Percentiles rank a stretch among this genome's conserved stretches.
phyloP scores from a whole-genome alignment of 2,797 vertebrate species.

The Nannoperca australis region DNA sequence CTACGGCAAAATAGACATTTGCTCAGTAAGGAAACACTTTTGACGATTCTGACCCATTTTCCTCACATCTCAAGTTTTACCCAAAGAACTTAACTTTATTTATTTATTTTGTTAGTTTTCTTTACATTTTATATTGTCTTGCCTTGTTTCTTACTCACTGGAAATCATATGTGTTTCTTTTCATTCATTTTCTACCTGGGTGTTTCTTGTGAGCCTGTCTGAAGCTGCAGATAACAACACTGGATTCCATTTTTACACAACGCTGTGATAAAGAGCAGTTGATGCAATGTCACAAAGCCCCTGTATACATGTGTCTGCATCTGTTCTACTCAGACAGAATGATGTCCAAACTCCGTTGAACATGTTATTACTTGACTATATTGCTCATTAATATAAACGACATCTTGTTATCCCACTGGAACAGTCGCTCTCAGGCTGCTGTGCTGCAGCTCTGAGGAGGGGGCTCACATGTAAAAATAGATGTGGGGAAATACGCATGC shows the following conservation, averaged over 20 bases:
- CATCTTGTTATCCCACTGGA: neutral
- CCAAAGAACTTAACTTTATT: neutral
- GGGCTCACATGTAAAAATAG: conserved; percentile 60
- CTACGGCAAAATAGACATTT: neutral
- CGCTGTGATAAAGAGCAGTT: neutral
- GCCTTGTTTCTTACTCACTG: too few relatives aligned
- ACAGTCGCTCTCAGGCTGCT: conserved; percentile 9
- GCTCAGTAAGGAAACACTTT: neutral
- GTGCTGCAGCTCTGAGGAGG: conserved; percentile 8
- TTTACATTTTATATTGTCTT: too few relatives aligned
- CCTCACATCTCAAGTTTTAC: neutral
- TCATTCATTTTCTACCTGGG: neutral
- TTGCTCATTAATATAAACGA: too few relatives aligned
- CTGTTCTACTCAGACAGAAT: neutral
- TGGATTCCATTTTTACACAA: neutral
- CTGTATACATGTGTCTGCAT: neutral
- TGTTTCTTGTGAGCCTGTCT: neutral
- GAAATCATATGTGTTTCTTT: neutral
- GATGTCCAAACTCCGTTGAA: neutral
- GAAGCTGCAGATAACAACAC: neutral
- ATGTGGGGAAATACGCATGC: conserved; percentile 17
- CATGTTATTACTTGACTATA: too few relatives aligned
- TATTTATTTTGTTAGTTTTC: neutral
- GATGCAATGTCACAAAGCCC: neutral
- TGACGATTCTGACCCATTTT: too few relatives aligned